Evolutionary conservation across 2,888 invertebrate species (phyloP).

Genomic region (Agriopis leucophaearia): DNA sequence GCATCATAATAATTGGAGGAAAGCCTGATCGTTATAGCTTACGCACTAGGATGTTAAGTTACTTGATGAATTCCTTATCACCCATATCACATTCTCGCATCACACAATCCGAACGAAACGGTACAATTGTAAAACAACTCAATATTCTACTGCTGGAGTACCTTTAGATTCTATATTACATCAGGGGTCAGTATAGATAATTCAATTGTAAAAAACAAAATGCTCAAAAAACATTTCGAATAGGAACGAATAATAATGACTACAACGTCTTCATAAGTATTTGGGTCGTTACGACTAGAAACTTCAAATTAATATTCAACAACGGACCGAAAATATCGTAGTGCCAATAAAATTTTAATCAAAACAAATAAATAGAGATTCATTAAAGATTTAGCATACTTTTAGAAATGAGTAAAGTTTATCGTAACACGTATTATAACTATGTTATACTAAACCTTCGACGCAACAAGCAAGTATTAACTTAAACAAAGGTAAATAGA

Average conservation of each 20-base stretch:
- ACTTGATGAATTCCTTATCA: slow-evolving; percentile 61
- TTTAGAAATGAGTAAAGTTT: slow-evolving; percentile 44
- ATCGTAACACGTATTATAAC: slow-evolving; percentile 67
- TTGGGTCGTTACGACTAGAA: slow-evolving; percentile 82
- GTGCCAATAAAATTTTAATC: slow-evolving; percentile 61
- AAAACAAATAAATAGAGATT: slow-evolving; percentile 62
- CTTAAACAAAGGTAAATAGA: slow-evolving; percentile 84
- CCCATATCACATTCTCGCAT: slow-evolving; percentile 73
- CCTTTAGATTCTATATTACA: slow-evolving; percentile 64
- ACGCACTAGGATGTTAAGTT: slow-evolving; percentile 71
- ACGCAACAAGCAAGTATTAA: slow-evolving; percentile 82
- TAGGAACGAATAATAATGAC: slow-evolving; percentile 76
- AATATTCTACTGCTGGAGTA: slow-evolving; percentile 68
- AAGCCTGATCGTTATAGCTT: slow-evolving; percentile 62
- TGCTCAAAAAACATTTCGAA: slow-evolving; percentile 57
- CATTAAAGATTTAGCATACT: slow-evolving; percentile 47
- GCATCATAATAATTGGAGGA: slow-evolving; percentile 45
- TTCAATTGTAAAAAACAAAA: slow-evolving; percentile 59
- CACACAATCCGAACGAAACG: slow-evolving; percentile 62
- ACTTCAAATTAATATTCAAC: slow-evolving; percentile 62
- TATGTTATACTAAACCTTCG: slow-evolving; percentile 73
- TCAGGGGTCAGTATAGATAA: slow-evolving; percentile 61
- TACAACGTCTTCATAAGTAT: slow-evolving; percentile 71
- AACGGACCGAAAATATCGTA: slow-evolving; percentile 63
- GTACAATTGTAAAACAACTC: slow-evolving; percentile 56